Evolutionary conservation across 2,797 vertebrate species (phyloP).

Genomic region (Acrocephalus scirpaceus): DNA sequence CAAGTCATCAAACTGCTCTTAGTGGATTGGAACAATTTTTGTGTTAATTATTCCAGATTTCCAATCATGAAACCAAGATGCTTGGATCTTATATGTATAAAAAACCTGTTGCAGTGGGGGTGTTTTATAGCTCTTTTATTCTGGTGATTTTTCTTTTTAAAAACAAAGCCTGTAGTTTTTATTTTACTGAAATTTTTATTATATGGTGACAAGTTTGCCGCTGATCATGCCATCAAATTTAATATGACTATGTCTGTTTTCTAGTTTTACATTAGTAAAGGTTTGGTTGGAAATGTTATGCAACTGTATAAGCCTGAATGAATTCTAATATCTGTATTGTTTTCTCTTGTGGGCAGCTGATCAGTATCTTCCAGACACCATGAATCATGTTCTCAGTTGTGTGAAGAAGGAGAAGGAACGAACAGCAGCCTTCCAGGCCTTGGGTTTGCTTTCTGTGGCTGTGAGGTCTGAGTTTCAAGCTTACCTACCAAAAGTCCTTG

Average conservation of each 20-base stretch:
- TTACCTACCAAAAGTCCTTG: constrained; percentile 92
- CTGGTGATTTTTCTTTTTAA: neutral
- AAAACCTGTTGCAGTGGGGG: neutral
- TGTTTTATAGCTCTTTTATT: neutral
- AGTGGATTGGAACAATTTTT: neutral
- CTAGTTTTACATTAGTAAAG: neutral
- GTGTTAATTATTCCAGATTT: neutral
- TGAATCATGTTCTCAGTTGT: constrained; percentile 93
- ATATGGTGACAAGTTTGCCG: neutral
- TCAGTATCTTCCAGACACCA: constrained; percentile 95
- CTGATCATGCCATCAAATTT: neutral
- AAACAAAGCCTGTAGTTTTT: neutral
- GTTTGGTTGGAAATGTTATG: neutral
- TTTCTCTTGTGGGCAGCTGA: constrained; percentile 76
- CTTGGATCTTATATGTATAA: neutral
- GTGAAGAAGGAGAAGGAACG: constrained; percentile 97
- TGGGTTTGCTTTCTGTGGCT: constrained; percentile 94
- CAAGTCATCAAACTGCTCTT: neutral
- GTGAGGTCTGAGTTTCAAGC: constrained; percentile 93
- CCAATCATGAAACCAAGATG: neutral
- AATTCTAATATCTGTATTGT: neutral
- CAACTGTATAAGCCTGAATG: neutral
- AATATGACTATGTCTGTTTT: neutral
- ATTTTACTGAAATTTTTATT: neutral
- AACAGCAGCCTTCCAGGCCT: constrained; percentile 93